These are phyloP conservation scores for Callipepla squamata DNA, from an alignment of 2,113 vertebrate genomes.

Conservation along the genomic window DNA sequence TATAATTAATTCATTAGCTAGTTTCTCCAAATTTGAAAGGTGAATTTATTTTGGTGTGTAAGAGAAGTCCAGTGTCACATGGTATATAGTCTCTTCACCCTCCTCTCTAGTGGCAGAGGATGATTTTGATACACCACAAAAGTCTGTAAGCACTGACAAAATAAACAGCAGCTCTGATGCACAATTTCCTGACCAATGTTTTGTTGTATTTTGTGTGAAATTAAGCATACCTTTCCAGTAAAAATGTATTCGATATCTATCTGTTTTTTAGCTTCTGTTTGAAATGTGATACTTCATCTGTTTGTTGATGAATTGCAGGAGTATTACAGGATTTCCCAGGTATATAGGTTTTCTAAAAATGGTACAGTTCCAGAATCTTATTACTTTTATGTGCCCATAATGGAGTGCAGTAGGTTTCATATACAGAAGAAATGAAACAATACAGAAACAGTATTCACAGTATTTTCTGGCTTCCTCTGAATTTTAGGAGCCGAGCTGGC, in stretches of 20 bases:
- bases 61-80: background rate
- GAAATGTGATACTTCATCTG: background rate
- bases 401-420: background rate
- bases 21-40: background rate
- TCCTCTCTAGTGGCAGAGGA: background rate
- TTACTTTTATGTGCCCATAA: background rate
- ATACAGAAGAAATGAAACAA: background rate
- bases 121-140: background rate
- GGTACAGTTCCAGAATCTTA: background rate
- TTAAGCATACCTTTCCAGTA: background rate
- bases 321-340: background rate
- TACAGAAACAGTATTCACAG: too few relatives aligned
- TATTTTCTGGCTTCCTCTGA: background rate
- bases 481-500: background rate
- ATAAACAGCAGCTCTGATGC: background rate
- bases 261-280: background rate
- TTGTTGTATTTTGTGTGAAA: background rate
- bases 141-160: background rate
- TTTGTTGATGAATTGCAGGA: background rate
- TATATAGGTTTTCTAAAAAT: background rate
- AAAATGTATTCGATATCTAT: rapidly evolving
- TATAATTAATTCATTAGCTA: background rate
- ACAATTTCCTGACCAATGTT: background rate
- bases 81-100: background rate
- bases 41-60: background rate